phyloP scores from a whole-genome alignment of 2,888 invertebrate genomes.

The Drosophila mettleri region DNA sequence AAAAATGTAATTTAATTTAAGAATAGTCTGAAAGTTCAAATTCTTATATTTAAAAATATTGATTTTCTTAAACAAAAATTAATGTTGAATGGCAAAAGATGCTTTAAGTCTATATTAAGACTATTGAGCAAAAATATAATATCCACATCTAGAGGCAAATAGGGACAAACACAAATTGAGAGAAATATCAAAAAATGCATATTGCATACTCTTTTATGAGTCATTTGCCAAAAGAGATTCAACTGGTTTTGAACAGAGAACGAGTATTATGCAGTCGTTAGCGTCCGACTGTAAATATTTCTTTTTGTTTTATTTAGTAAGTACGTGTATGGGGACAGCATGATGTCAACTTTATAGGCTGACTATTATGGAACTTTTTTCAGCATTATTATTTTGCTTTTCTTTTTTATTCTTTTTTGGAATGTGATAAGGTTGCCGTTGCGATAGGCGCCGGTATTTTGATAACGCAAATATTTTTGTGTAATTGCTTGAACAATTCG shows the following conservation, averaged over 20 bases:
- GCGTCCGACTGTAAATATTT: background rate
- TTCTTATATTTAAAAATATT: too few species aligned
- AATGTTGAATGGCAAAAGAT: too few species aligned
- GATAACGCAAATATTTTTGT: conserved; percentile 34
- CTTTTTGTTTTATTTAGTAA: conserved; percentile 28
- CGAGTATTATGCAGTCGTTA: background rate
- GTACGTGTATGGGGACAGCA: conserved; percentile 9
- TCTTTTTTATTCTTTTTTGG: background rate
- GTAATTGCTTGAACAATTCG: conserved; percentile 41
- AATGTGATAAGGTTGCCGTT: conserved; percentile 32
- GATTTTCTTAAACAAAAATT: too few species aligned
- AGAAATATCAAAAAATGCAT: too few species aligned
- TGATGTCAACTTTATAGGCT: conserved; percentile 48
- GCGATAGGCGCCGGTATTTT: conserved; percentile 24
- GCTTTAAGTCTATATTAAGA: too few species aligned
- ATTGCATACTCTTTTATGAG: too few species aligned
- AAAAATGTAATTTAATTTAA: too few species aligned
- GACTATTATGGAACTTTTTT: background rate
- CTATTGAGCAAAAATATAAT: too few species aligned
- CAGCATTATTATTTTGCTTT: background rate
- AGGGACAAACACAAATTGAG: too few species aligned
- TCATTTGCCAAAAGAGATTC: background rate
- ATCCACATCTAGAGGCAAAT: too few species aligned
- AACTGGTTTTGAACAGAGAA: background rate
- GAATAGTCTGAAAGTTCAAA: too few species aligned